Evolutionary conservation across 2,113 vertebrate genomes (phyloP).

Genomic region (Phylloscopus whistleri): DNA sequence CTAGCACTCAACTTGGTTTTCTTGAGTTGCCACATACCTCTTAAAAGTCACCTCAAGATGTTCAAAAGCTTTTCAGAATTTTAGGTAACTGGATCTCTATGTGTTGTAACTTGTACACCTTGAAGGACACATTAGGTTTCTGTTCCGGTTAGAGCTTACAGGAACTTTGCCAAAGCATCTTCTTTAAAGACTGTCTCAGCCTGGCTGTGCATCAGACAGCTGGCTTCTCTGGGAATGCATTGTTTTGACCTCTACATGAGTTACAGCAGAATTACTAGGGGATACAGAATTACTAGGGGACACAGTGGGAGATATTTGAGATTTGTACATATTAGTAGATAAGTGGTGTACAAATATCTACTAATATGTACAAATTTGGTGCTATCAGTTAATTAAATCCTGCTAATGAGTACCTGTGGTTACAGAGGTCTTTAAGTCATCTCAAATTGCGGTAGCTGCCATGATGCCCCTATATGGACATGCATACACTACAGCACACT

Average conservation of each 20-base stretch:
- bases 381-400: background rate
- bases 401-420: background rate
- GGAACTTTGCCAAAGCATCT: background rate
- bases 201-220: background rate
- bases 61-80: background rate
- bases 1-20: background rate
- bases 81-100: background rate
- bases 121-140: background rate
- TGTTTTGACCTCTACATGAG: background rate
- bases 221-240: background rate
- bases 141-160: background rate
- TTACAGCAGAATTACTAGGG: background rate
- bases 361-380: background rate
- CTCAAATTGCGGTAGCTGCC: background rate
- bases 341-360: too few species aligned
- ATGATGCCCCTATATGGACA: background rate
- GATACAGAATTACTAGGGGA: background rate
- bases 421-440: background rate
- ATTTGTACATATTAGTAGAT: too few species aligned
- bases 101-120: background rate
- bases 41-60: background rate
- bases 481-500: background rate
- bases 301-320: background rate
- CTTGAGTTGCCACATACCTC: background rate
- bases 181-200: background rate